These are phyloP conservation scores for Cyrtorhinus lividipennis DNA, from an alignment of 1,140 invertebrate genomes.

Conservation along the genomic window DNA sequence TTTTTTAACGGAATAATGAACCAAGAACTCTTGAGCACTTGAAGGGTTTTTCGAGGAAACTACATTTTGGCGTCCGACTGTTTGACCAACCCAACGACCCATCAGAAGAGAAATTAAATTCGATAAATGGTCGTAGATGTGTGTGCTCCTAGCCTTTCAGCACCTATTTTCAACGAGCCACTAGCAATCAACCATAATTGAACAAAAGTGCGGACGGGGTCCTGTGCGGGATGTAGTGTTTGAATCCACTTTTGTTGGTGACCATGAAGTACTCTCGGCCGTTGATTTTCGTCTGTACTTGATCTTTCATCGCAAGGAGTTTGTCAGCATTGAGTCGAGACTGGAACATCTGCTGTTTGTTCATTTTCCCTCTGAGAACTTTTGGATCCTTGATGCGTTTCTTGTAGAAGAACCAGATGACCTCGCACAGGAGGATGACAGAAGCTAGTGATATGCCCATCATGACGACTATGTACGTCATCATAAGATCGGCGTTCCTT, in stretches of 20 bases:
- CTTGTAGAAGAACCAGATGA: conserved; percentile 27
- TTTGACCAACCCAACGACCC: too few species aligned
- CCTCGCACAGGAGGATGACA: conserved; percentile 46
- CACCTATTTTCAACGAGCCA: too few species aligned
- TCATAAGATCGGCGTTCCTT: conserved; percentile 45
- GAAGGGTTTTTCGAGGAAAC: too few species aligned
- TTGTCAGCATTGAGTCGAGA: conserved; percentile 3
- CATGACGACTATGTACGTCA: conserved; percentile 53
- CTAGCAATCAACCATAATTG: conserved; percentile 32
- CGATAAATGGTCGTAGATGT: too few species aligned
- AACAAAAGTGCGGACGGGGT: conserved; percentile 57
- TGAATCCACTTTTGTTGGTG: conserved; percentile 39
- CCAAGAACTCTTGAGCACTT: too few species aligned
- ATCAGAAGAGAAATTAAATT: too few species aligned
- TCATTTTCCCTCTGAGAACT: neutral
- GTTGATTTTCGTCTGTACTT: conserved; percentile 43
- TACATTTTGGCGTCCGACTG: too few species aligned
- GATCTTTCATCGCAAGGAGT: conserved; percentile 1
- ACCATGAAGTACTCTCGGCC: conserved; percentile 56
- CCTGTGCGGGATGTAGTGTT: conserved; percentile 47
- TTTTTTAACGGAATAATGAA: too few species aligned
- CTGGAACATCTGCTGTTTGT: neutral
- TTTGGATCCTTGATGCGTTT: conserved; percentile 1
- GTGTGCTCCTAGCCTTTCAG: too few species aligned
- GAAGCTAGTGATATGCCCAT: conserved; percentile 42